These are phyloP conservation scores for Mystacornis crossleyi DNA, from an alignment of 2,113 vertebrate species.

Conservation along the genomic window DNA sequence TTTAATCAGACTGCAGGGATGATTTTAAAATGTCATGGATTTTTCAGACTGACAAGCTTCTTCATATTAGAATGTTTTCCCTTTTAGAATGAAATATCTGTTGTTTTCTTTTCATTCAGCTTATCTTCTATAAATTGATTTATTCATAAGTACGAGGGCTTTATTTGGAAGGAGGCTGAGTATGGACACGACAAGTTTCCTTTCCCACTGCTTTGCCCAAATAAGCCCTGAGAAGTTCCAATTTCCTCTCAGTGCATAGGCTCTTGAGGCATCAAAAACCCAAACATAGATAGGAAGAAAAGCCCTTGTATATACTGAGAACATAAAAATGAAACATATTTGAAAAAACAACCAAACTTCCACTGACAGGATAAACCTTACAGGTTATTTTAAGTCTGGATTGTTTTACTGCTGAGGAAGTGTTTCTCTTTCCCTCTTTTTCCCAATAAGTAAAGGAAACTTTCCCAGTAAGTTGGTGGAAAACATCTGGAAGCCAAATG, in stretches of 20 bases:
- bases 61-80: neutral
- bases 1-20: neutral
- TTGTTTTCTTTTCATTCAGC: neutral
- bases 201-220: neutral
- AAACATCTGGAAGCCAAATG: neutral
- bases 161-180: neutral
- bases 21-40: neutral
- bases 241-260: neutral
- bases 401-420: neutral
- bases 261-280: neutral
- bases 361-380: neutral
- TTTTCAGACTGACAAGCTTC: neutral
- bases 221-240: neutral
- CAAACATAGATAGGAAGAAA: neutral
- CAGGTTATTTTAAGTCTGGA: neutral
- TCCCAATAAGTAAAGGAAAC: neutral
- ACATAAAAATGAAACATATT: neutral
- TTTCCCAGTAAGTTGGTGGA: neutral
- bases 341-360: neutral
- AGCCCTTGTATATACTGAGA: neutral
- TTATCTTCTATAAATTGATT: neutral
- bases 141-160: neutral
- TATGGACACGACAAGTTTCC: neutral
- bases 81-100: neutral
- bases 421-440: neutral